Evolutionary conservation across 2,797 vertebrate genomes (phyloP).

Genomic region (Poeciliopsis presidionis): DNA sequence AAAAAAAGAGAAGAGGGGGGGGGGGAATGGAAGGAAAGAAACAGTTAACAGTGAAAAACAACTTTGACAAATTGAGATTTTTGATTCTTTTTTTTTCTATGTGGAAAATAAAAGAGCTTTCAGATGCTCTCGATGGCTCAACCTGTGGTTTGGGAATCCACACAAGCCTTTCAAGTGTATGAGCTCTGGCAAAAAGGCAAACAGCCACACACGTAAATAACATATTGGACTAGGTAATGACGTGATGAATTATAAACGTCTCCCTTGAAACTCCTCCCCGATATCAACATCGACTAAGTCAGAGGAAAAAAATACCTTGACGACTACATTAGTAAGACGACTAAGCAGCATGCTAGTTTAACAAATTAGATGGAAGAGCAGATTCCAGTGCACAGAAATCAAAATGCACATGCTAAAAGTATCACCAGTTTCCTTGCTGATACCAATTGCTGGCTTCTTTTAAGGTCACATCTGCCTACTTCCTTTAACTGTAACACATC

Average conservation of each 20-base stretch:
- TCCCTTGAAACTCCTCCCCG: constrained; percentile 67
- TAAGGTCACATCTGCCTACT: neutral
- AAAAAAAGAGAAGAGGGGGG: constrained; percentile 36
- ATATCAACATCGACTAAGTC: constrained; percentile 74
- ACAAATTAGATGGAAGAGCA: constrained; percentile 38
- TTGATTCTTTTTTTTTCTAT: constrained; percentile 71
- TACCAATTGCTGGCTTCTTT: neutral
- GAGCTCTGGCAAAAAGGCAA: constrained; percentile 77
- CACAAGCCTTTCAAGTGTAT: constrained; percentile 78
- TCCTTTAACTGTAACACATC: neutral
- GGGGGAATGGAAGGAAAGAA: constrained; percentile 61
- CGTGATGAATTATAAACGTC: constrained; percentile 78
- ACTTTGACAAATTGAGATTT: constrained; percentile 74
- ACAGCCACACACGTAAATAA: constrained; percentile 81
- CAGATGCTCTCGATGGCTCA: constrained; percentile 72
- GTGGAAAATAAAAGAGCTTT: constrained; percentile 75
- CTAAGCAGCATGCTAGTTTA: constrained; percentile 25
- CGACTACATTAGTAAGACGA: constrained; percentile 57
- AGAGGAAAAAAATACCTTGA: constrained; percentile 63
- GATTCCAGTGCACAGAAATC: constrained; percentile 20
- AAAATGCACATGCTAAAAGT: constrained; percentile 23
- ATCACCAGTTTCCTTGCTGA: neutral
- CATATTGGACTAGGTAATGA: constrained; percentile 81
- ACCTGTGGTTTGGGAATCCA: constrained; percentile 75
- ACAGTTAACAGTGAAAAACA: constrained; percentile 80